Percentiles rank a stretch among this genome's conserved stretches.
These are phyloP conservation scores for Eubasilissa splendida DNA, from an alignment of 2,888 invertebrate genomes.

Conservation along the genomic window DNA sequence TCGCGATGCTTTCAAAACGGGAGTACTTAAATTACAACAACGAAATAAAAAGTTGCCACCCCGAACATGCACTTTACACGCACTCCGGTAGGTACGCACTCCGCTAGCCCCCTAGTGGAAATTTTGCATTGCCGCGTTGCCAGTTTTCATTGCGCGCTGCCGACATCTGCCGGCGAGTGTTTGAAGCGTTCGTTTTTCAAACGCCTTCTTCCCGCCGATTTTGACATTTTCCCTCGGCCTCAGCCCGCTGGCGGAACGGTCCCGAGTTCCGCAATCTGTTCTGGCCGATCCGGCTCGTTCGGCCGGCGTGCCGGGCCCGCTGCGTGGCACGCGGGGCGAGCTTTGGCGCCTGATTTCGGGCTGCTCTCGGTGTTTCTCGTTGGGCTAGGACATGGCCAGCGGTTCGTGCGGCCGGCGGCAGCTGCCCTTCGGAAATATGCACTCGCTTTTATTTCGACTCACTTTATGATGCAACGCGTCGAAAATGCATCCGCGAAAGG, in stretches of 20 bases:
- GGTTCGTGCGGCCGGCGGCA: constrained; percentile 15
- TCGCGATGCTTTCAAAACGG: not conserved
- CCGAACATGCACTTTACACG: constrained; percentile 13
- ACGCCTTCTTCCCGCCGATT: constrained; percentile 26
- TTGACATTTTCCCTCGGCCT: constrained; percentile 29
- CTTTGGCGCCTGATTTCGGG: constrained; percentile 17
- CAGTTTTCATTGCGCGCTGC: constrained; percentile 34
- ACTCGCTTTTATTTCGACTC: constrained; percentile 25
- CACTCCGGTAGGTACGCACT: constrained; percentile 20
- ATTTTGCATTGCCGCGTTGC: constrained; percentile 11
- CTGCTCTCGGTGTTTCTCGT: constrained; percentile 38
- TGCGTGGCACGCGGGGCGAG: constrained; percentile 3
- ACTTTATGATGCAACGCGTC: constrained; percentile 33
- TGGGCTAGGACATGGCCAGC: constrained; percentile 51
- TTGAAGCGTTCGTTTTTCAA: constrained; percentile 42
- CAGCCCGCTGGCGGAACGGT: no score
- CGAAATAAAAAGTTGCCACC: constrained; percentile 18
- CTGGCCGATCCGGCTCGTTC: constrained; percentile 12
- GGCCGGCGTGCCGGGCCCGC: not conserved
- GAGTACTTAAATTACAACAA: constrained; percentile 24
- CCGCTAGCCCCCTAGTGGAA: constrained; percentile 20
- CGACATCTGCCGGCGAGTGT: constrained; percentile 31
- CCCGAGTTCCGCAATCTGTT: not conserved
- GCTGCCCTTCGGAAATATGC: constrained; percentile 38
- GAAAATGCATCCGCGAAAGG: constrained; percentile 26